Conservation (phyloP, 2,113 vertebrate species). For the Cacatua alba region DNA sequence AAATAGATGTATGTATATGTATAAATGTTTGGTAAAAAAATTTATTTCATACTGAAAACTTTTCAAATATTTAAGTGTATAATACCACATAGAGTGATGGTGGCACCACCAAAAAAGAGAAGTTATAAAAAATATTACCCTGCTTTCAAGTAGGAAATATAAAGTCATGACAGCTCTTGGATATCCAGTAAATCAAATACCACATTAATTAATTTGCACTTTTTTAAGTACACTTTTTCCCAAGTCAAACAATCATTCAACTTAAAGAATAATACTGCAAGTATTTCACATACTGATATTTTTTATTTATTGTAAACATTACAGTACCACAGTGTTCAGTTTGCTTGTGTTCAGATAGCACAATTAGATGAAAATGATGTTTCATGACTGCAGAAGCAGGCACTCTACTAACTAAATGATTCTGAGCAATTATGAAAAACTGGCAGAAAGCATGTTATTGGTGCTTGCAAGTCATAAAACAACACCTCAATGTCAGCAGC, state of each 20-base stretch:
- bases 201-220: background rate
- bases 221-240: background rate
- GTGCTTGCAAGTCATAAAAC: background rate
- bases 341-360: background rate
- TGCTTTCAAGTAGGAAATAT: background rate
- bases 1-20: accelerated
- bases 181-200: background rate
- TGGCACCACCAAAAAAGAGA: background rate
- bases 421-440: background rate
- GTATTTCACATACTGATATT: background rate
- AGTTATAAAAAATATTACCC: background rate
- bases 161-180: background rate
- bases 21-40: background rate
- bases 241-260: background rate
- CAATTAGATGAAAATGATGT: background rate
- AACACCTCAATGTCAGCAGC: background rate
- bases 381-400: background rate
- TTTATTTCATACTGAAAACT: background rate
- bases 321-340: background rate
- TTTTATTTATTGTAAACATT: background rate
- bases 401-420: background rate
- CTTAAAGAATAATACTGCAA: background rate
- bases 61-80: background rate
- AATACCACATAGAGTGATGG: background rate
- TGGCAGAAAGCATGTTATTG: background rate